phyloP scores from a whole-genome alignment of 2,797 vertebrate species.

The Oreonectes daqikongensis region DNA sequence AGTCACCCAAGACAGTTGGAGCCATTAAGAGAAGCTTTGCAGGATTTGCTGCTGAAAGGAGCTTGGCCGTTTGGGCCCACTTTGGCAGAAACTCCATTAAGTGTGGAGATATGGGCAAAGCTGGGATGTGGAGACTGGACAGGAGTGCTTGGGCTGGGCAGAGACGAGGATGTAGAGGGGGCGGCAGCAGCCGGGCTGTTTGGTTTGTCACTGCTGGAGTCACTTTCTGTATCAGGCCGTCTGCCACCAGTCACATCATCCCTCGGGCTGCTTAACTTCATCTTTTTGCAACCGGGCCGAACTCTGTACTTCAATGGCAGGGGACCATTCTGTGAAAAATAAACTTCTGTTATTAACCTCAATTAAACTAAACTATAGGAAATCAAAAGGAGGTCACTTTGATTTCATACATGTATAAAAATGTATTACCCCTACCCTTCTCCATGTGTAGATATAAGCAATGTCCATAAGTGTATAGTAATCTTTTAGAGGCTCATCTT shows the following conservation, averaged over 20 bases:
- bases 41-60: slow-evolving; percentile 74
- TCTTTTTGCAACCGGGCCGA: slow-evolving; percentile 86
- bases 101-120: slow-evolving; percentile 73
- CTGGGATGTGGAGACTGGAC: slow-evolving; percentile 63
- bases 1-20: slow-evolving; percentile 74
- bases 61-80: slow-evolving; percentile 76
- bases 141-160: slow-evolving; percentile 64
- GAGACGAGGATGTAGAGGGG: slow-evolving; percentile 77
- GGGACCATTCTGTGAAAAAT: slow-evolving; percentile 84
- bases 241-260: slow-evolving; percentile 66
- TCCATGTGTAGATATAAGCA: slow-evolving; percentile 97
- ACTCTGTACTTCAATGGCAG: slow-evolving; percentile 94
- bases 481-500: slow-evolving; percentile 95
- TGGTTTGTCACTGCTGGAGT: slow-evolving; percentile 93
- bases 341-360: neutral
- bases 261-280: slow-evolving; percentile 82
- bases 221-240: slow-evolving; percentile 82
- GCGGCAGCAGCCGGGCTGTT: slow-evolving; percentile 83
- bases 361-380: neutral
- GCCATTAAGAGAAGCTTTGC: slow-evolving; percentile 81
- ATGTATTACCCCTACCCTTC: slow-evolving; percentile 81
- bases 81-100: slow-evolving; percentile 81
- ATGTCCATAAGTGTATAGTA: slow-evolving; percentile 99
- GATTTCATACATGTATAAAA: neutral
- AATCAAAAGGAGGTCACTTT: neutral